Percentiles rank a stretch among this genome's conserved stretches.
phyloP scores from a whole-genome alignment of 2,113 vertebrate genomes.

The Progne subis region DNA sequence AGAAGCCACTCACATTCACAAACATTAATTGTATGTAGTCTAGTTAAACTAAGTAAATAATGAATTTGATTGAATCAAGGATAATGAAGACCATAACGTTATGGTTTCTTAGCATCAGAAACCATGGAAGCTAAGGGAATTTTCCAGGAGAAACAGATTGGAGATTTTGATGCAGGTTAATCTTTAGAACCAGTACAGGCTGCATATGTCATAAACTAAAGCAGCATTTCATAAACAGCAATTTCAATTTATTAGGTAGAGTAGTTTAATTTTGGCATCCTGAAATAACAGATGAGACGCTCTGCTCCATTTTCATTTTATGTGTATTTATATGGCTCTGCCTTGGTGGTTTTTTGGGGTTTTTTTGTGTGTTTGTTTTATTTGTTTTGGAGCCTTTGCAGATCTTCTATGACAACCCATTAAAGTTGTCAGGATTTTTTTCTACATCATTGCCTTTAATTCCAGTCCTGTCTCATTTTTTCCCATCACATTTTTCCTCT shows the following conservation, averaged over 20 bases:
- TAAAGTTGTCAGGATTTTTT: slow-evolving; percentile 47
- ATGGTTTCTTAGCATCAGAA: not conserved
- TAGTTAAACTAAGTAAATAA: not conserved
- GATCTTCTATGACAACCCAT: not conserved
- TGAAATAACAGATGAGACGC: not conserved
- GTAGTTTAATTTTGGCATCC: not conserved
- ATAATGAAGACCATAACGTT: not conserved
- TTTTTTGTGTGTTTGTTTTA: not conserved
- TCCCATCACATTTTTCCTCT: not conserved
- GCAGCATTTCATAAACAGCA: not conserved
- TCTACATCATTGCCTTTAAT: slow-evolving; percentile 45
- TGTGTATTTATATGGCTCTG: not conserved
- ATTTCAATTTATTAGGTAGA: not conserved
- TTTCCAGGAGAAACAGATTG: not conserved
- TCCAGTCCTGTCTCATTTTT: slow-evolving; percentile 21
- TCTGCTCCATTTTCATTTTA: not conserved
- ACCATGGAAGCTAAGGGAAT: not conserved
- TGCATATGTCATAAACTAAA: not conserved
- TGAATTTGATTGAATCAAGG: not conserved
- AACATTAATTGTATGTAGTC: not conserved
- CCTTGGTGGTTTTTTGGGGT: too few relatives aligned
- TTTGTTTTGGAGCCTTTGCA: slow-evolving; percentile 2
- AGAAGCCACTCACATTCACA: not conserved
- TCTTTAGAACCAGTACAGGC: not conserved
- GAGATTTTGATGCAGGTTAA: not conserved